Conservation (phyloP, 1,140 invertebrate species). For the Plutomurus gul region DNA sequence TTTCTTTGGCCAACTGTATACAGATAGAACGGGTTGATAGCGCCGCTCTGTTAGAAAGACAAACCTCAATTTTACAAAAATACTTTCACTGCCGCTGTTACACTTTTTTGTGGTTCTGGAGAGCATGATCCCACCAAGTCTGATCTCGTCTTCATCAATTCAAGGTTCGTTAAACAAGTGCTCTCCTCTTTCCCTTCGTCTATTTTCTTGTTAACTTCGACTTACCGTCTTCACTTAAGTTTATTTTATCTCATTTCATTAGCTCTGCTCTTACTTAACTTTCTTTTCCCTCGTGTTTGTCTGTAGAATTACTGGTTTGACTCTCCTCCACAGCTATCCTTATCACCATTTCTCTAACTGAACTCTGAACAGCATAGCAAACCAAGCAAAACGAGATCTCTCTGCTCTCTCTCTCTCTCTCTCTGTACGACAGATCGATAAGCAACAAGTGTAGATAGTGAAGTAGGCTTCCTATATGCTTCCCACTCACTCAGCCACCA, state of each 20-base stretch:
- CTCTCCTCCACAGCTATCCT: not conserved
- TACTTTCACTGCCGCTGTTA: too few species aligned
- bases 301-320: too few species aligned
- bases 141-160: constrained; percentile 8
- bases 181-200: not conserved
- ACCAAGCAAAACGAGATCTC: constrained; percentile 3
- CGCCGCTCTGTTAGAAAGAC: too few species aligned
- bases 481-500: not conserved
- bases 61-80: too few species aligned
- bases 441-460: constrained; percentile 15
- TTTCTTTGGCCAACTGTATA: too few species aligned
- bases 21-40: too few species aligned
- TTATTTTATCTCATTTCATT: constrained; percentile 23
- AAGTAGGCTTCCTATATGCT: not conserved
- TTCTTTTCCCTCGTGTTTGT: not conserved
- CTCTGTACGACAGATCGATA: not conserved
- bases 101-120: too few species aligned
- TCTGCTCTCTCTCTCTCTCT: too few species aligned
- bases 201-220: constrained; percentile 11
- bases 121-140: too few species aligned
- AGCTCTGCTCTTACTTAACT: not conserved
- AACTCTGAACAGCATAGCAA: not conserved
- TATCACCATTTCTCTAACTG: not conserved
- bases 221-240: constrained; percentile 18
- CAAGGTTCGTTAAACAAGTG: constrained; percentile 26